Base-by-base conservation (phyloP, 2,113 vertebrate species). In the Cyprinodon variegatus region DNA sequence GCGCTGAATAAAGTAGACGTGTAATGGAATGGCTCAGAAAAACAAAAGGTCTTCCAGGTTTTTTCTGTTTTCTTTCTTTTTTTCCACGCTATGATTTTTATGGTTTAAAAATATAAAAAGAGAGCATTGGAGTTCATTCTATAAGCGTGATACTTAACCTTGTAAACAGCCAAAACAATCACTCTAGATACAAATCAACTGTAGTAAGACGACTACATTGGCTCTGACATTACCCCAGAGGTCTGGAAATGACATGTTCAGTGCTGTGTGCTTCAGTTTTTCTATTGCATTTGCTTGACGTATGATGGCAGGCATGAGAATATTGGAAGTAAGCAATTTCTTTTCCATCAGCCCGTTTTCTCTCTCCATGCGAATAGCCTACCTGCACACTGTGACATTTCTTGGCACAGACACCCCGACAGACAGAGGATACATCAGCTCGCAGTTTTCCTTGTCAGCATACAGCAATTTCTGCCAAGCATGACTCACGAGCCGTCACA, bases 401-500 rank as follows among this genome's bases (percentile, higher is more conserved):
- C 69, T 67, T 12, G 61, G 78, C 68, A 65, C 61, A 65, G 17
- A 81, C 84, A 64, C 61, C 61, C 65, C 72, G 83, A 73, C 76
- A 69, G 74, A 65, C 53, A 41, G n/a, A 46, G 70, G 72, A 74
- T 46, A 69, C 72, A 65, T 82, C 70, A 69, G 79, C 83, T 77
- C 59, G 73, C 65, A 2, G 74, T 63, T 68, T 60, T 77, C 76
- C 63, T n/a, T 22, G 62, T 64, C 17, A 10, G 57, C 57, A 36
- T 62, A 46, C 50, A 63, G 62, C 57, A 71, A 74, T 86, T 87
- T 68, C 65, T 57, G 68, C 77, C 85, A 83, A 89, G 87, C 82
- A 75, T 79, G 92, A 92, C 74, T 89, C 87, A 86, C 86, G 88
- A 84, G 84, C 77, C 84, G 82, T 87, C 88, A 75, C 84, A 50